Evolutionary conservation across 2,888 invertebrate species (phyloP).

Genomic region (Cylindroiulus punctatus): DNA sequence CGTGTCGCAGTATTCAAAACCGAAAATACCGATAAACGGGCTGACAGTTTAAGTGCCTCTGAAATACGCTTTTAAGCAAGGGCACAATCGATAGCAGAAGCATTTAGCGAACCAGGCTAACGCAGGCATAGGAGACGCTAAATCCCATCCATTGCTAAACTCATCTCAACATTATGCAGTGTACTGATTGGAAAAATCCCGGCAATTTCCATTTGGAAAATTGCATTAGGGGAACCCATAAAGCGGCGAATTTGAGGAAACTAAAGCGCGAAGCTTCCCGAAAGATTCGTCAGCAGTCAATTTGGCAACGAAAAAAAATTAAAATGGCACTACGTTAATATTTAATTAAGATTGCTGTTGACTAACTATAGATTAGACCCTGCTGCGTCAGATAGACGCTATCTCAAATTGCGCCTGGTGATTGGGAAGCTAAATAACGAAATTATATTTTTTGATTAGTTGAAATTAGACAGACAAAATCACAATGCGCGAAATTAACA

Average conservation of each 20-base stretch:
- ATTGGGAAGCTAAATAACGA: too few species aligned
- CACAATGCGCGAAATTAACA: too few species aligned
- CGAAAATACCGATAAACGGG: slow-evolving; percentile 24
- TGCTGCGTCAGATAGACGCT: too few species aligned
- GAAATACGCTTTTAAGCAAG: slow-evolving; percentile 37
- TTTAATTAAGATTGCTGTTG: background rate
- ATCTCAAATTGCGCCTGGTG: too few species aligned
- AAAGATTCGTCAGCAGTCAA: background rate
- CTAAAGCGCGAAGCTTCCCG: background rate
- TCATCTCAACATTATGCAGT: background rate
- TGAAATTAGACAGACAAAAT: too few species aligned
- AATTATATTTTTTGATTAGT: too few species aligned
- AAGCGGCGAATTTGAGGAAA: background rate
- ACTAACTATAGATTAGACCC: too few species aligned
- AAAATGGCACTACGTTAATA: background rate
- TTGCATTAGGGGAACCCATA: background rate
- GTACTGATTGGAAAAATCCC: background rate
- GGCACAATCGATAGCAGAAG: background rate
- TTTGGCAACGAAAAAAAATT: background rate
- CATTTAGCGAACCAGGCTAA: background rate
- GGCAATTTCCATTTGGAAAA: slow-evolving; percentile 29
- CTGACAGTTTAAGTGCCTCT: slow-evolving; percentile 26
- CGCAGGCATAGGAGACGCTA: background rate
- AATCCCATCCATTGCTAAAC: slow-evolving; percentile 6
- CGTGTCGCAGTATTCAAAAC: background rate